Percentiles rank a stretch among this genome's conserved stretches.
These are phyloP conservation scores for Hirtodrosophila alboralis DNA, from an alignment of 2,888 invertebrate genomes.

Conservation along the genomic window DNA sequence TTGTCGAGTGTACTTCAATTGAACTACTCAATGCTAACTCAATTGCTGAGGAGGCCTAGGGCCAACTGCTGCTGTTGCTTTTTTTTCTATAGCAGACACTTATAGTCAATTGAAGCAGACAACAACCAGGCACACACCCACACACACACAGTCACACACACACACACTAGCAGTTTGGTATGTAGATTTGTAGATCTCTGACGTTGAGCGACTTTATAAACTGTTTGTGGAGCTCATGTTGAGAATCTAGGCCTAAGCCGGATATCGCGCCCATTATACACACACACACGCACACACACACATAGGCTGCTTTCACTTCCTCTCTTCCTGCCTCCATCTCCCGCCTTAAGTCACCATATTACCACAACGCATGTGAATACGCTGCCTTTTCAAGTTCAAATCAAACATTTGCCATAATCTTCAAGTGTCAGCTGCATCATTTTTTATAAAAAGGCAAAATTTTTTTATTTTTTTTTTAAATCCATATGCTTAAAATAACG, in stretches of 20 bases:
- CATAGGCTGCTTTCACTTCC: constrained; percentile 57
- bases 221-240: constrained; percentile 46
- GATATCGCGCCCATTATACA: constrained; percentile 63
- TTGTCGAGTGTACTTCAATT: constrained; percentile 70
- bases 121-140: constrained; percentile 7
- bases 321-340: constrained; percentile 8
- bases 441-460: constrained; percentile 45
- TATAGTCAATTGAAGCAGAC: constrained; percentile 58
- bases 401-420: constrained; percentile 75
- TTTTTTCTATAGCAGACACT: constrained; percentile 58
- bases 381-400: constrained; percentile 72
- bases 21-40: constrained; percentile 77
- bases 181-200: constrained; percentile 19
- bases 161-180: constrained; percentile 11
- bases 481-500: constrained; percentile 46
- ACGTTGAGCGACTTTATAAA: constrained; percentile 50
- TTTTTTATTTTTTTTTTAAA: constrained; percentile 19
- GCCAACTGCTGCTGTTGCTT: constrained; percentile 48
- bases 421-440: constrained; percentile 69
- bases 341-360: background rate
- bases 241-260: constrained; percentile 51
- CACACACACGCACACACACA: constrained; percentile 23
- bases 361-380: background rate
- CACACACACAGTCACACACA: constrained; percentile 4
- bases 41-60: constrained; percentile 65